Conservation (phyloP, 2,113 vertebrate genomes). For the Hepsetus odoe region DNA sequence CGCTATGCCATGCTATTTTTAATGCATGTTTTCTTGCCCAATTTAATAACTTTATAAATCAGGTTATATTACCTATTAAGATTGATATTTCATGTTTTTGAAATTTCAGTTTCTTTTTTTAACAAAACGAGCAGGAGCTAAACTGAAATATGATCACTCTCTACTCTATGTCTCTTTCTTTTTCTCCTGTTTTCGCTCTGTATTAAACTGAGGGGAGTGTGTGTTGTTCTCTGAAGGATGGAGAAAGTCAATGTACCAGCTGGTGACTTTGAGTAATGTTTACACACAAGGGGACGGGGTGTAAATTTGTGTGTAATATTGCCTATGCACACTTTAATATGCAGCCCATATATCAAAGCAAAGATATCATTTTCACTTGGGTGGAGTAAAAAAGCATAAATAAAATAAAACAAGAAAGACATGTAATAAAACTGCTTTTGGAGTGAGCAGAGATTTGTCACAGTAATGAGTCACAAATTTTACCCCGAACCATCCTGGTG, state of each 20-base stretch:
- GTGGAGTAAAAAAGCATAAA: neutral
- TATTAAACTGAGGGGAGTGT: constrained; percentile 42
- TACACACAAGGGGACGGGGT: constrained; percentile 29
- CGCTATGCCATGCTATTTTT: too few relatives aligned
- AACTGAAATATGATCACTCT: too few relatives aligned
- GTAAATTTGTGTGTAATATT: constrained; percentile 41
- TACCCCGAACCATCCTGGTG: neutral
- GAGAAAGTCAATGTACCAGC: constrained; percentile 19
- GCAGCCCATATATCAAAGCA: constrained; percentile 29
- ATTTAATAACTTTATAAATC: too few relatives aligned
- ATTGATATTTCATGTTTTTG: too few relatives aligned
- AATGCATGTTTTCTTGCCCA: too few relatives aligned
- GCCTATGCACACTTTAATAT: constrained; percentile 31
- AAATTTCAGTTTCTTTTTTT: too few relatives aligned
- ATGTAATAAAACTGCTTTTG: constrained; percentile 19
- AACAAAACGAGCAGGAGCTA: too few relatives aligned
- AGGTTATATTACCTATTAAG: too few relatives aligned
- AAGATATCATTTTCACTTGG: neutral
- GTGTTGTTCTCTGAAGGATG: constrained; percentile 25
- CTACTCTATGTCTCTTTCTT: too few relatives aligned
- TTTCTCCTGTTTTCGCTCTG: too few relatives aligned
- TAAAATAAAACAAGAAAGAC: neutral
- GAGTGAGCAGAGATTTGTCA: constrained; percentile 25
- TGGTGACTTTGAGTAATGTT: constrained; percentile 53
- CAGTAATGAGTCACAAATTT: constrained; percentile 28